A percentile compares a stretch with the other conserved stretches of the same genome.
These are phyloP conservation scores for Orientallactaga bullata DNA, from an alignment of 2,113 vertebrate species.

Conservation along the genomic window DNA sequence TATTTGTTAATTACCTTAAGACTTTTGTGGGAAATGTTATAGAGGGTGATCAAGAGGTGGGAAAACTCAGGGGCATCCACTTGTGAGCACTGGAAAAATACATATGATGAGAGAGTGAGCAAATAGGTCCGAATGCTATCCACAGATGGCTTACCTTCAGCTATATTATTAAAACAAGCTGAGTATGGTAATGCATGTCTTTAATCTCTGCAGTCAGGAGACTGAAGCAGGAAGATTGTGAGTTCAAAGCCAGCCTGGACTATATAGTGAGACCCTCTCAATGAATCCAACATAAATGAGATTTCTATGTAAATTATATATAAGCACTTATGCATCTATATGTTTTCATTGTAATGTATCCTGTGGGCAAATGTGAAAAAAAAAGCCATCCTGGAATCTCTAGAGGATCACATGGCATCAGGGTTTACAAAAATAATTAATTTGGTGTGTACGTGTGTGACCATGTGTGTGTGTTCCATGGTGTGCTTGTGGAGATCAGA, in stretches of 20 bases:
- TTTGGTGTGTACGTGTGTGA: no score
- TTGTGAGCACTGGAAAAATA: slow-evolving; percentile 3
- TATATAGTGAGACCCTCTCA: no score
- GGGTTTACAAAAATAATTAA: neutral
- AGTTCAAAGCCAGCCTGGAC: no score
- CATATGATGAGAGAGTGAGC: neutral
- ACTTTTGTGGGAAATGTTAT: slow-evolving; percentile 23
- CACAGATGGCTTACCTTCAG: slow-evolving; percentile 19
- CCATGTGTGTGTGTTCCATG: no score
- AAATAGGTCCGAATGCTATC: neutral
- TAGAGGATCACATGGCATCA: neutral
- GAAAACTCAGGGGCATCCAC: neutral
- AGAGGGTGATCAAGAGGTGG: neutral
- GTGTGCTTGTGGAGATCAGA: no score
- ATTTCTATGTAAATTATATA: slow-evolving; percentile 21
- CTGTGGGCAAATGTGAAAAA: slow-evolving; percentile 5
- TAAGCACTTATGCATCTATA: neutral
- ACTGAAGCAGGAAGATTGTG: no score
- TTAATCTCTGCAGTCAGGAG: no score
- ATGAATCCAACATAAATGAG: neutral
- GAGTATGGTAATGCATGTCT: neutral
- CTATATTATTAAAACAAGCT: slow-evolving; percentile 2
- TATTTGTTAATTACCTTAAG: slow-evolving; percentile 7
- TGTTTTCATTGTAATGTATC: slow-evolving; percentile 17
- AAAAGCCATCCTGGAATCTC: neutral